Evolutionary conservation across 2,797 vertebrate genomes (phyloP).

Genomic region (Acanthornis magna): DNA sequence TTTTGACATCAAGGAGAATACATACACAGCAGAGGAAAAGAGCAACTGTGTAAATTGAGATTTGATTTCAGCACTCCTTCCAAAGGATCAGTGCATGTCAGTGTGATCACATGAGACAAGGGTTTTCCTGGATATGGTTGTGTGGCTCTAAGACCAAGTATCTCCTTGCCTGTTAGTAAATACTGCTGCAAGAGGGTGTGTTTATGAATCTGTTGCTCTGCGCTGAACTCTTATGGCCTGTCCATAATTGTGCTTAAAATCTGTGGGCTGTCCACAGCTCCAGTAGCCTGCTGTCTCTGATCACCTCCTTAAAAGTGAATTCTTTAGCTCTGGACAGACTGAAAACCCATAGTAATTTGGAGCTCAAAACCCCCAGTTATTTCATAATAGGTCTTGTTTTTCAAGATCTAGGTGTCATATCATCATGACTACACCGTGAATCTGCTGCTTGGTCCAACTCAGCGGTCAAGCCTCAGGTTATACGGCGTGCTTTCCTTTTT

Average conservation of each 20-base stretch:
- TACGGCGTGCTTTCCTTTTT: not conserved
- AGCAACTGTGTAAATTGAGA: not conserved
- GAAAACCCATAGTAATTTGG: not conserved
- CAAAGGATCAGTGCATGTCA: not conserved
- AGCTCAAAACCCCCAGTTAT: not conserved
- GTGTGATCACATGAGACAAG: not conserved
- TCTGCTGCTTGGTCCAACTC: not conserved
- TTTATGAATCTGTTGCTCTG: not conserved
- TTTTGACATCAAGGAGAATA: not conserved
- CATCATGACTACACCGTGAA: not conserved
- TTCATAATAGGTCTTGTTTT: not conserved
- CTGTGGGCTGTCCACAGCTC: not conserved
- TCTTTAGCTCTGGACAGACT: not conserved
- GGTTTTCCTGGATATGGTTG: not conserved
- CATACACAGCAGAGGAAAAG: not conserved
- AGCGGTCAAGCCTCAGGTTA: not conserved
- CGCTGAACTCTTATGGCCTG: not conserved
- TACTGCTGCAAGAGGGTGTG: not conserved
- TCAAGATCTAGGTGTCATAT: not conserved
- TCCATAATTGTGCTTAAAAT: not conserved
- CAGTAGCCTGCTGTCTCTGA: not conserved
- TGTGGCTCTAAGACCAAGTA: not conserved
- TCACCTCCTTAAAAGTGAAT: not conserved
- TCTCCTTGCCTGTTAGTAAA: not conserved
- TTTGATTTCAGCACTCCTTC: not conserved